These are phyloP conservation scores for Megalopta genalis DNA, from an alignment of 1,140 invertebrate genomes.

Conservation along the genomic window DNA sequence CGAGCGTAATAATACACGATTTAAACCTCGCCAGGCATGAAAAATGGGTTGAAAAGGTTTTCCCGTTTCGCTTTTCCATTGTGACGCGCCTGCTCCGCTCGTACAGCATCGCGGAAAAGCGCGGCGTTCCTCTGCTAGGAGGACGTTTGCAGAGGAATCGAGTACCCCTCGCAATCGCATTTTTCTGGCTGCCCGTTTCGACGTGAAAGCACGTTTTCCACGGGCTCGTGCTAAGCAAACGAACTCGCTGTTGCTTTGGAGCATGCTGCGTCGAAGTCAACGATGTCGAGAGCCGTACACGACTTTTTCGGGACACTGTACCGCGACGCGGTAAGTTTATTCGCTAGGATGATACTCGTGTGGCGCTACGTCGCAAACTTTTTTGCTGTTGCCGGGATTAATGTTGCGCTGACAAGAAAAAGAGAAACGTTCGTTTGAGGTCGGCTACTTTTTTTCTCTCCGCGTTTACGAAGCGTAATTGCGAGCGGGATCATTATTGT, in stretches of 20 bases:
- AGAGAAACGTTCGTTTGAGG: neutral
- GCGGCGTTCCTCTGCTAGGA: no score
- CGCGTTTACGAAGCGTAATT: neutral
- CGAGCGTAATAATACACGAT: neutral
- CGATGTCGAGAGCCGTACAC: no score
- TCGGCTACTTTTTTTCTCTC: neutral
- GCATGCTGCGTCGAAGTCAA: no score
- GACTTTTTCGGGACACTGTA: no score
- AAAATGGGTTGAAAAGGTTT: neutral
- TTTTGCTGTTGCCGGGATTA: neutral
- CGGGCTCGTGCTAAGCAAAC: no score
- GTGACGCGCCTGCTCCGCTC: neutral
- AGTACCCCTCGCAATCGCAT: no score
- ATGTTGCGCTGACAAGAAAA: neutral
- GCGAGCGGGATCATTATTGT: no score
- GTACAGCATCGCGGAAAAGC: neutral
- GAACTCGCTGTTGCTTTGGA: no score
- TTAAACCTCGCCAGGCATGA: neutral
- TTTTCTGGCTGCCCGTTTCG: no score
- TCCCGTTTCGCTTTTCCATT: neutral
- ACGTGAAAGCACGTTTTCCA: no score
- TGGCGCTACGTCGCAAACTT: neutral
- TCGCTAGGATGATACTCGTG: neutral
- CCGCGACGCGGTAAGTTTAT: constrained; percentile 1
- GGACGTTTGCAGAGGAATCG: no score